These are phyloP conservation scores for Coturnix japonica DNA, from an alignment of 2,113 vertebrate species.

Conservation along the genomic window DNA sequence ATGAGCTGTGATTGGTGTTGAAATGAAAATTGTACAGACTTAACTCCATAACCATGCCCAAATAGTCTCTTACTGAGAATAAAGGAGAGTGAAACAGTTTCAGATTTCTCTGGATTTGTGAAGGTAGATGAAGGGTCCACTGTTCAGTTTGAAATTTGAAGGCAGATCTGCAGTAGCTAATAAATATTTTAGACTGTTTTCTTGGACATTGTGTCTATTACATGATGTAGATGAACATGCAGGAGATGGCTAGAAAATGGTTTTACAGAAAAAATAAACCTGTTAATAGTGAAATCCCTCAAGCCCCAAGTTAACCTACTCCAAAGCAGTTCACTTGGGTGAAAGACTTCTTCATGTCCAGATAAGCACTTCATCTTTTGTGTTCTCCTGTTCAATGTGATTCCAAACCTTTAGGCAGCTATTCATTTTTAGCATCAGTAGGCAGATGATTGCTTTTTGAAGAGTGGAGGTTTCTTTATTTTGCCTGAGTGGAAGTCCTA, in stretches of 20 bases:
- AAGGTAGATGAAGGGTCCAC: background rate
- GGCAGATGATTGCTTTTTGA: background rate
- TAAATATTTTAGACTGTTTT: background rate
- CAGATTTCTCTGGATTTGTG: background rate
- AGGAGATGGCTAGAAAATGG: background rate
- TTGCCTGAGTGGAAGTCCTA: background rate
- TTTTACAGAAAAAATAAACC: background rate
- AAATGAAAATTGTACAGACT: background rate
- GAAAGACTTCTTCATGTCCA: background rate
- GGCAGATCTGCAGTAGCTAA: background rate
- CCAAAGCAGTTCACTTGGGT: background rate
- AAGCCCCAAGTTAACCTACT: background rate
- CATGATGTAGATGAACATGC: background rate
- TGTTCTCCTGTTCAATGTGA: background rate
- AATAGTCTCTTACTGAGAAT: background rate
- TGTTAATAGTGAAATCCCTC: background rate
- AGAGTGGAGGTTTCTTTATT: background rate
- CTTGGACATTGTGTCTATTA: background rate
- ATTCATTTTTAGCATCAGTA: background rate
- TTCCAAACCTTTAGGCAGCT: background rate
- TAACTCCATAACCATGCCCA: accelerated
- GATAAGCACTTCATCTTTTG: background rate
- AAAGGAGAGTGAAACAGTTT: background rate
- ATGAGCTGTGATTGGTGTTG: background rate
- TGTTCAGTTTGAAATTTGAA: background rate